Base-by-base conservation (phyloP, 2,113 vertebrate genomes). In the Phalacrocorax brasilianus region DNA sequence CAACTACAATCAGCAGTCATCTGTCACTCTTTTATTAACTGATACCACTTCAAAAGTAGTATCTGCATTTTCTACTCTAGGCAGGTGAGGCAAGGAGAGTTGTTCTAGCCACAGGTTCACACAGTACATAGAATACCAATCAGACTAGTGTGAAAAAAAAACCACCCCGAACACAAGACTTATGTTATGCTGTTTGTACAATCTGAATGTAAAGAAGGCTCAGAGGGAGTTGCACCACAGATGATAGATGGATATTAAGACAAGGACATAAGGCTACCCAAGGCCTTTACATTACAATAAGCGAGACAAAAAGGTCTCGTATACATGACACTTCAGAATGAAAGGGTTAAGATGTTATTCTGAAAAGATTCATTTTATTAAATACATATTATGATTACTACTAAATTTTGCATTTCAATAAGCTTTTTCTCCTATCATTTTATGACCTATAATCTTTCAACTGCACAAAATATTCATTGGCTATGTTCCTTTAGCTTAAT, bases 341-440 rank as follows among this genome's bases (percentile, higher is more conserved):
- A 97, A 97, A 59, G 77, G 91, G 97, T 85, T 90, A 84, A 96
- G 61, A 68, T 74, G 80, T 53, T 67, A 87, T 78, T 92, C 93
- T 67, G 66, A 44, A 91, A 75, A 78, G 80, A 94, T 71, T 91
- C 76, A 86, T 85, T 94, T 93, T 89, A 81, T 67, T 91, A 93
- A 95, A 79, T 82, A 89, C 45, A 79, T 82, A 87, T 72, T 81
- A 84, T 85, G 83, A 81, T 92, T 17, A 45, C 84, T 95, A 95
- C 72, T 88, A 88, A 84, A 87, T 30, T 83, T 42, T 72, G 47
- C 70, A 85, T 92, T 92, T 79, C 72, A 82, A 24, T 56, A 92
- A 96, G 79, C 82, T 91, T 85, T 85, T 53, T 84, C 65, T 73
- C 81, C 59, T 63, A 44, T 52, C 33, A 58, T 40, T 40, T 45